These are phyloP conservation scores for Octomys mimax DNA, from an alignment of 2,797 vertebrate genomes.

Conservation along the genomic window DNA sequence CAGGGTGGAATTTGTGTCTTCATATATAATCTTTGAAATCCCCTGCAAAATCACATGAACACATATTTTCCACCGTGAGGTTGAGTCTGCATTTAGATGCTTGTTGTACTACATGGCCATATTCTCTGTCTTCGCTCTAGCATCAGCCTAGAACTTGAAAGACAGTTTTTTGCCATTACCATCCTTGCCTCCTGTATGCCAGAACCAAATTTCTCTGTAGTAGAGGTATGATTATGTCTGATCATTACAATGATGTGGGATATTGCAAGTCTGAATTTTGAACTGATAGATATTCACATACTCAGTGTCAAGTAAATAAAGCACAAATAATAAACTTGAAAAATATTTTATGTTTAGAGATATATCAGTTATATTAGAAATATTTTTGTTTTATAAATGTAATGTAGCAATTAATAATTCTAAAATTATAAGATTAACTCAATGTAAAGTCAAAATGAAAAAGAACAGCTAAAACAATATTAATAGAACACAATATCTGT, in stretches of 20 bases:
- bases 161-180: not conserved
- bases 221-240: not conserved
- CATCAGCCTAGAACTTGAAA: not conserved
- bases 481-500: not conserved
- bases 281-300: not conserved
- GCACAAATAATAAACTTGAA: not conserved
- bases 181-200: not conserved
- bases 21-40: not conserved
- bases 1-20: not conserved
- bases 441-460: not conserved
- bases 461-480: not conserved
- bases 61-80: not conserved
- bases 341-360: not conserved
- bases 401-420: not conserved
- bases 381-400: not conserved
- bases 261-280: not conserved
- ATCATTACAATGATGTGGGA: not conserved
- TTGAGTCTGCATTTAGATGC: not conserved
- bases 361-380: not conserved
- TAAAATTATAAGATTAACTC: not conserved
- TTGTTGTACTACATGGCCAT: not conserved
- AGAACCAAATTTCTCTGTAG: not conserved
- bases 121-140: not conserved
- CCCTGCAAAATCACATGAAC: not conserved
- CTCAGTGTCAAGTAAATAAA: slow-evolving; percentile 11